phyloP scores from a whole-genome alignment of 2,888 invertebrate genomes.

The Lasioglossum calceatum region DNA sequence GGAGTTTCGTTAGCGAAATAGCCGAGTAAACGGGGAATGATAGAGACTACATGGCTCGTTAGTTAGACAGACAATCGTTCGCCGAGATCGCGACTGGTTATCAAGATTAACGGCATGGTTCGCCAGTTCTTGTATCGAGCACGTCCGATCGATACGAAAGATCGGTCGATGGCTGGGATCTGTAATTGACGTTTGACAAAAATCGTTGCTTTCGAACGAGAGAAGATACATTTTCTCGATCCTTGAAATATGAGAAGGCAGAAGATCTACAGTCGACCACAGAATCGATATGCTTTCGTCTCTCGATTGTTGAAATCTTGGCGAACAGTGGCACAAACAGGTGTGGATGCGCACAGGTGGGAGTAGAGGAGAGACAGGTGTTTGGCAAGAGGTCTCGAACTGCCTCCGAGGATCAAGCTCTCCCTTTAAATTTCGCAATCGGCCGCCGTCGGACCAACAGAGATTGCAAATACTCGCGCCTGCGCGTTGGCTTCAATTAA shows the following conservation, averaged over 20 bases:
- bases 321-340: not conserved
- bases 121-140: not conserved
- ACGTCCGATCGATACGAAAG: not conserved
- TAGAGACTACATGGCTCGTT: not conserved
- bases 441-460: conserved; percentile 1
- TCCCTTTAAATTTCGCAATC: conserved; percentile 40
- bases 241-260: not conserved
- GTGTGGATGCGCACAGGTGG: not conserved
- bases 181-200: not conserved
- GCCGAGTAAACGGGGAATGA: not conserved
- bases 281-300: not conserved
- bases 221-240: not conserved
- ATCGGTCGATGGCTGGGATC: not conserved
- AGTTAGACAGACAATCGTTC: conserved; percentile 1
- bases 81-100: not conserved
- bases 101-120: conserved; percentile 9
- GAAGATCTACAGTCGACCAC: not conserved
- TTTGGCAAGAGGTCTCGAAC: conserved; percentile 40
- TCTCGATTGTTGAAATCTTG: not conserved
- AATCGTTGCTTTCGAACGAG: not conserved
- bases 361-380: not conserved
- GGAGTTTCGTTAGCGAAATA: not conserved
- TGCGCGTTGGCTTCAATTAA: conserved; percentile 38
- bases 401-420: conserved; percentile 35
- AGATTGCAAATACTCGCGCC: conserved; percentile 32